Conservation (phyloP, 2,113 vertebrate genomes). For the Penelope pileata region DNA sequence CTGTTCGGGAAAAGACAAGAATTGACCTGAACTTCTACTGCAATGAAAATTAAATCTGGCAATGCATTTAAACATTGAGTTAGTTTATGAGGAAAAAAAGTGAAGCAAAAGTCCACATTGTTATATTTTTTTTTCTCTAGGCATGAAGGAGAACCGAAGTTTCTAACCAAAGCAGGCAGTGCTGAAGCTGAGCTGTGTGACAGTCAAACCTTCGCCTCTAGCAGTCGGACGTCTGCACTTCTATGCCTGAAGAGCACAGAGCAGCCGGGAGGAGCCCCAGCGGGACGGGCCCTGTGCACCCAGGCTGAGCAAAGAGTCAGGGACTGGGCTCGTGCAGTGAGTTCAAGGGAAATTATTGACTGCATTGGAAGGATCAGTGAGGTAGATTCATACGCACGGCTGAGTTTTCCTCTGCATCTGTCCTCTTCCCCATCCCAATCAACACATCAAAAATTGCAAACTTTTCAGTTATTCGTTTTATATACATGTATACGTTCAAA, state of each 20-base stretch:
- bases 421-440: background rate
- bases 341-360: background rate
- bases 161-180: background rate
- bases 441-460: background rate
- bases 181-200: background rate
- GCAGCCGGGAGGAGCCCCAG: background rate
- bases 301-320: background rate
- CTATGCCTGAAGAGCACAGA: background rate
- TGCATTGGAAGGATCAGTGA: background rate
- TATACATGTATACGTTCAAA: background rate
- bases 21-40: background rate
- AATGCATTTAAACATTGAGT: background rate
- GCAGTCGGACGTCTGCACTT: background rate
- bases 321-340: background rate
- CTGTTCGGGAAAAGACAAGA: background rate
- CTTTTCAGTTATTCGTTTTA: background rate
- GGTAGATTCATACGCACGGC: background rate
- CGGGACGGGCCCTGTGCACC: background rate
- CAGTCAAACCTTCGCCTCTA: background rate
- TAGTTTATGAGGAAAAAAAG: background rate
- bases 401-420: background rate
- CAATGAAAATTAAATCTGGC: background rate
- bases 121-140: background rate
- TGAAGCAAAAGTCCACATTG: background rate
- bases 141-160: background rate